A percentile compares a stretch with the other conserved stretches of the same genome.
phyloP scores from a whole-genome alignment of 2,797 vertebrate species.

The Echiichthys vipera region DNA sequence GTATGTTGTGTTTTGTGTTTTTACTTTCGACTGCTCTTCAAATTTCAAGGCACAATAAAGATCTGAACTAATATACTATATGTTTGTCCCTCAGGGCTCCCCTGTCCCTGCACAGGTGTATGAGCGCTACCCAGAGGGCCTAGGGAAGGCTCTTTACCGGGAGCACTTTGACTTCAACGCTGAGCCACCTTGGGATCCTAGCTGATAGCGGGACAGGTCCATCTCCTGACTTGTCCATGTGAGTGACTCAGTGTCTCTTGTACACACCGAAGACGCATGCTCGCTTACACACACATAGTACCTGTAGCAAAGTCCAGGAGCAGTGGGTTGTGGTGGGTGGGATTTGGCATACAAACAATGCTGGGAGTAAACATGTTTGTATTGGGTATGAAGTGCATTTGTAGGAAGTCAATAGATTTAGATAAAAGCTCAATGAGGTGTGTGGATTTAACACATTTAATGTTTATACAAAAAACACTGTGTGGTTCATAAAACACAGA shows the following conservation, averaged over 20 bases:
- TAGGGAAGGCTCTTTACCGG: conserved; percentile 99
- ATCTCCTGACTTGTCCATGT: conserved; percentile 99
- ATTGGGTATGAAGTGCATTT: not conserved
- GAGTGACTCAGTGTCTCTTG: conserved; percentile 74
- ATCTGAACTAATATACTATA: too few relatives aligned
- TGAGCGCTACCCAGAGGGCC: conserved; percentile 97
- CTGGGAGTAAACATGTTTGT: not conserved
- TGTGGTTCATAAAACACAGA: not conserved
- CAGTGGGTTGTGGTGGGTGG: not conserved
- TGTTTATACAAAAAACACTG: not conserved
- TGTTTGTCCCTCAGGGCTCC: conserved; percentile 79
- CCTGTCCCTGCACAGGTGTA: conserved; percentile 95
- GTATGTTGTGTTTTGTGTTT: too few relatives aligned
- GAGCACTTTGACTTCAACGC: conserved; percentile 99
- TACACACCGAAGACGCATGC: not conserved
- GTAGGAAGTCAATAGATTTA: not conserved
- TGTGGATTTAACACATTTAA: not conserved
- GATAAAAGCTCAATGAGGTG: not conserved
- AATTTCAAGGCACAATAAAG: too few relatives aligned
- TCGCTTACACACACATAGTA: not conserved
- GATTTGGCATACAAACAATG: not conserved
- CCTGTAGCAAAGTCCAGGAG: conserved; percentile 46
- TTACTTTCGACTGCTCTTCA: too few relatives aligned
- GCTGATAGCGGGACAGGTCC: conserved; percentile 99
- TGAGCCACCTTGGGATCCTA: conserved; percentile 99